Percentiles rank a stretch among this genome's conserved stretches.
Evolutionary conservation across 2,797 vertebrate species (phyloP).

Genomic region (Chiroxiphia lanceolata): DNA sequence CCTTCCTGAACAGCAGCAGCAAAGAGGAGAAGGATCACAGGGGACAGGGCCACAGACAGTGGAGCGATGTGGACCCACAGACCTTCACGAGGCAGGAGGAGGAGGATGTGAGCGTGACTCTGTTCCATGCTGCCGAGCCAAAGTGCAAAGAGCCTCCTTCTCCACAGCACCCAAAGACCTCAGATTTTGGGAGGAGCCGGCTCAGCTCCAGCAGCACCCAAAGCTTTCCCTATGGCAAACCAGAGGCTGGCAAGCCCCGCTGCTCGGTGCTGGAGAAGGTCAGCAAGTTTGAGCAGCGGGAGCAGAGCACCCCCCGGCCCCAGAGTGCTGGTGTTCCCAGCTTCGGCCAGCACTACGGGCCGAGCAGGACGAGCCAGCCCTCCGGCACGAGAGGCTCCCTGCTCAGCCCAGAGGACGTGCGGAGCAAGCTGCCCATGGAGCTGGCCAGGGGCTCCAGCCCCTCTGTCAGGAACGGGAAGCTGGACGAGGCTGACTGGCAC

Average conservation of each 20-base stretch:
- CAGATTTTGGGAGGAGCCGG: constrained; percentile 76
- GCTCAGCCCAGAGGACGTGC: constrained; percentile 77
- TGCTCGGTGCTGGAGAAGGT: constrained; percentile 93
- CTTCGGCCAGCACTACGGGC: constrained; percentile 31
- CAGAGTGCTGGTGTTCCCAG: constrained; percentile 43
- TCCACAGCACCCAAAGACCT: background rate
- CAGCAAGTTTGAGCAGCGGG: constrained; percentile 86
- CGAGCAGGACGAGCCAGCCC: constrained; percentile 9
- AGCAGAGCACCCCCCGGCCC: constrained; percentile 76
- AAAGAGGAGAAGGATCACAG: constrained; percentile 53
- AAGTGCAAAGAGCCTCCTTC: constrained; percentile 36
- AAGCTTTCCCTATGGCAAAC: constrained; percentile 37
- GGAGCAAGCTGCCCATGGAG: constrained; percentile 55
- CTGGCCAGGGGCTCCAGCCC: background rate
- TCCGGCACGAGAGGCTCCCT: background rate
- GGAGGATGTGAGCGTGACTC: background rate
- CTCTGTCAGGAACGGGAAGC: background rate
- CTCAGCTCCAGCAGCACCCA: constrained; percentile 76
- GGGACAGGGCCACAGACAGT: constrained; percentile 32
- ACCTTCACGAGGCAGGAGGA: constrained; percentile 62
- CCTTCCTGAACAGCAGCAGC: background rate
- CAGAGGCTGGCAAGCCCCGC: constrained; percentile 61
- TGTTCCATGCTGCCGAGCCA: constrained; percentile 18
- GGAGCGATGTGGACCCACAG: constrained; percentile 42
- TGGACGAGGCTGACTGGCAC: constrained; percentile 70